These are phyloP conservation scores for Ceryle rudis DNA, from an alignment of 2,797 vertebrate genomes.

Conservation along the genomic window DNA sequence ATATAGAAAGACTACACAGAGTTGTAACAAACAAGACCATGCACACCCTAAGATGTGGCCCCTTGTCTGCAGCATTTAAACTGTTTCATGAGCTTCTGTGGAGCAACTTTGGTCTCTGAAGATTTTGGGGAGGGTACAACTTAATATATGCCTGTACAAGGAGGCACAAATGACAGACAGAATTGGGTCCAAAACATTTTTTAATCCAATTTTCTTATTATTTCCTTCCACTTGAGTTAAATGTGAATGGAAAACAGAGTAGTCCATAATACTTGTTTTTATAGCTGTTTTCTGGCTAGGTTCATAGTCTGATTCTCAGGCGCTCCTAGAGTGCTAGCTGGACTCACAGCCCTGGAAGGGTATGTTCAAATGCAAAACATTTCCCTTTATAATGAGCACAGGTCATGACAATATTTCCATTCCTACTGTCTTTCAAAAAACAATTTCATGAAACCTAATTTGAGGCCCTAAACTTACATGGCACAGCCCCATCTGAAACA, in stretches of 20 bases:
- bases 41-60: background rate
- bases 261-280: background rate
- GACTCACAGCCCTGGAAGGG: background rate
- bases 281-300: background rate
- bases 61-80: background rate
- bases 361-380: constrained; percentile 30
- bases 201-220: background rate
- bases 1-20: background rate
- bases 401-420: constrained; percentile 1
- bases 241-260: constrained; percentile 29
- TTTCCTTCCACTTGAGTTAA: background rate
- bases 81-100: background rate
- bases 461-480: background rate
- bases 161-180: background rate
- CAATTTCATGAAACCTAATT: background rate
- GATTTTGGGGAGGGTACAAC: background rate
- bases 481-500: background rate
- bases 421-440: constrained; percentile 7
- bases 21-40: background rate
- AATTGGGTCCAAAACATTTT: background rate
- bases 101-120: background rate
- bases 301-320: background rate
- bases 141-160: background rate
- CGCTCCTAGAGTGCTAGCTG: background rate
- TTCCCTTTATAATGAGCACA: constrained; percentile 10